Conservation (phyloP, 1,140 invertebrate genomes). For the Saccostrea cuccullata region DNA sequence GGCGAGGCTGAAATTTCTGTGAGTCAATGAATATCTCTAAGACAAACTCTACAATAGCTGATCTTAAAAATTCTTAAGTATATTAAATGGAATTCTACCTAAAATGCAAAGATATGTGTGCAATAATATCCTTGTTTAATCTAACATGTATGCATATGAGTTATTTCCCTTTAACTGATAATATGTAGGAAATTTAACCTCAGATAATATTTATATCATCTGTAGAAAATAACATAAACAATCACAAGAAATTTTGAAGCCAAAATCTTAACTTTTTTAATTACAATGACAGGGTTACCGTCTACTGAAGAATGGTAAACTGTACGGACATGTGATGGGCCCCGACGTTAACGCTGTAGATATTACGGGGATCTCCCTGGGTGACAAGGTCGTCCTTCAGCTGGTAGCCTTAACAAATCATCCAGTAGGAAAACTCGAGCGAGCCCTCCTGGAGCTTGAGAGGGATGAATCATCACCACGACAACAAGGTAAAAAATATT, state of each 20-base stretch:
- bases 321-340: constrained; percentile 77
- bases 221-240: too few relatives aligned
- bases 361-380: constrained; percentile 75
- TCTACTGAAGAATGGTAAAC: constrained; percentile 77
- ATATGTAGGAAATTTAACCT: too few relatives aligned
- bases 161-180: too few relatives aligned
- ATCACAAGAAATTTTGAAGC: too few relatives aligned
- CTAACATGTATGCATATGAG: not conserved
- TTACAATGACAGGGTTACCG: constrained; percentile 74
- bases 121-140: not conserved
- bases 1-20: constrained; percentile 77
- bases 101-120: not conserved
- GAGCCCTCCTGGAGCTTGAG: not conserved
- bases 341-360: constrained; percentile 73
- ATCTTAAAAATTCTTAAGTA: not conserved
- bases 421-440: constrained; percentile 72
- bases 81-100: not conserved
- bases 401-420: constrained; percentile 77
- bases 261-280: too few relatives aligned
- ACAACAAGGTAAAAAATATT: not conserved
- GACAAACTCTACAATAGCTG: not conserved
- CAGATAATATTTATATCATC: too few relatives aligned
- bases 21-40: too few relatives aligned
- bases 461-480: constrained; percentile 37
- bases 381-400: constrained; percentile 76